phyloP scores from a whole-genome alignment of 1,140 invertebrate genomes.

The Cydia splendana region DNA sequence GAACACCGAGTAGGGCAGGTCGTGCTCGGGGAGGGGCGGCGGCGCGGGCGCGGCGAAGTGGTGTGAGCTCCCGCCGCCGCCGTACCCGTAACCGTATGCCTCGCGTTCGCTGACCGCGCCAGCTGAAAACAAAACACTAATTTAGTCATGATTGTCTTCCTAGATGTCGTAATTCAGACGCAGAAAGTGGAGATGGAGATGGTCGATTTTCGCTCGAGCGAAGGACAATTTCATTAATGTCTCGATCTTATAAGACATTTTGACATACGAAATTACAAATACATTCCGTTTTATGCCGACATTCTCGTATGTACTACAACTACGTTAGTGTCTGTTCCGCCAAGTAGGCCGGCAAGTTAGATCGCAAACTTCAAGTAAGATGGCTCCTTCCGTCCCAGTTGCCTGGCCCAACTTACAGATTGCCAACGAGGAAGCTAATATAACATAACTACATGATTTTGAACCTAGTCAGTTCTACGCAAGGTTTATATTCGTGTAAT shows the following conservation, averaged over 20 bases:
- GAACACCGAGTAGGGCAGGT: slow-evolving; percentile 89
- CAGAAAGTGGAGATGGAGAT: background rate
- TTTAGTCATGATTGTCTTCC: slow-evolving; percentile 6
- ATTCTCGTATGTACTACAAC: background rate
- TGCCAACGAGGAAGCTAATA: slow-evolving; percentile 18
- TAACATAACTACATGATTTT: background rate
- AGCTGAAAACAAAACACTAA: slow-evolving; percentile 54
- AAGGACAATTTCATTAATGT: background rate
- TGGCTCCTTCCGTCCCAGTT: background rate
- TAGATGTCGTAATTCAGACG: background rate
- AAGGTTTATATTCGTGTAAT: background rate
- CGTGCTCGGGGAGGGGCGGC: slow-evolving; percentile 86
- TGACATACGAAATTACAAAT: background rate
- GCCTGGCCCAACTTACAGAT: background rate
- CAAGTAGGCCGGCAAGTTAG: slow-evolving; percentile 7
- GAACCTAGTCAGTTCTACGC: background rate
- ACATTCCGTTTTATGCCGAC: background rate
- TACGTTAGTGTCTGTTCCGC: background rate
- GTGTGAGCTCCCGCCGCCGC: slow-evolving; percentile 76
- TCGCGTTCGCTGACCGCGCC: slow-evolving; percentile 64
- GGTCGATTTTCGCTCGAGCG: background rate
- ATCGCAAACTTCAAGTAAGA: slow-evolving; percentile 9
- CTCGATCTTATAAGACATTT: background rate
- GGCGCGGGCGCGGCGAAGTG: slow-evolving; percentile 83
- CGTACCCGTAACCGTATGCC: slow-evolving; percentile 64